A percentile compares a stretch with the other conserved stretches of the same genome.
phyloP scores from a whole-genome alignment of 2,797 vertebrate species.

The Hapalemur alaotrensis region DNA sequence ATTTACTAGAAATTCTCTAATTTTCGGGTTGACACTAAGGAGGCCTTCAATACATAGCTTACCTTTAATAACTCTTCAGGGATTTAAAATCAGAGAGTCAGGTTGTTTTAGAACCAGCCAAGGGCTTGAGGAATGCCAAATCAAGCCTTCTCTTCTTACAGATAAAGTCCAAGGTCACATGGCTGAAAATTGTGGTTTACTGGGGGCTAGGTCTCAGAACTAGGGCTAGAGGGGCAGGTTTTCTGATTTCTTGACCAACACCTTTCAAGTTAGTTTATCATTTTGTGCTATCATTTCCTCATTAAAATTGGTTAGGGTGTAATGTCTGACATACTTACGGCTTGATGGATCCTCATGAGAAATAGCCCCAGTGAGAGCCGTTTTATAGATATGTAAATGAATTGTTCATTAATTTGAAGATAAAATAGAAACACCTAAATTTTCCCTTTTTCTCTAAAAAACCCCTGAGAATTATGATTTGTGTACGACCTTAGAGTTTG shows the following conservation, averaged over 20 bases:
- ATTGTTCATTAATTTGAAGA: background rate
- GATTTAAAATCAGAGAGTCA: background rate
- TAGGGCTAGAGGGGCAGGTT: background rate
- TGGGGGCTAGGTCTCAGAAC: background rate
- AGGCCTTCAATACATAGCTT: background rate
- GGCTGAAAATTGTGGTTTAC: too few species aligned
- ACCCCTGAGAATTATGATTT: background rate
- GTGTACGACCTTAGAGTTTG: background rate
- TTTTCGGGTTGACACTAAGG: constrained; percentile 51
- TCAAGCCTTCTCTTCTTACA: background rate
- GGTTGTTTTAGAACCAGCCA: background rate
- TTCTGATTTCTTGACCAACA: background rate
- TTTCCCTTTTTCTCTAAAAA: background rate
- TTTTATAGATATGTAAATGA: background rate
- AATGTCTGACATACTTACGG: background rate
- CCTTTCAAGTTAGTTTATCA: background rate
- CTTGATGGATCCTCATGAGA: background rate
- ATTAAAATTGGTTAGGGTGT: background rate
- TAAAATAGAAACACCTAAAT: background rate
- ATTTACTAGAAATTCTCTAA: constrained; percentile 74
- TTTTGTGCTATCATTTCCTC: background rate
- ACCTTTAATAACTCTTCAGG: background rate
- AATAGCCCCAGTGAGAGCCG: background rate
- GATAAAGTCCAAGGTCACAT: background rate
- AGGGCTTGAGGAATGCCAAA: too few species aligned